phyloP scores from a whole-genome alignment of 2,113 vertebrate species.

The Hippocampus guttulatus region DNA sequence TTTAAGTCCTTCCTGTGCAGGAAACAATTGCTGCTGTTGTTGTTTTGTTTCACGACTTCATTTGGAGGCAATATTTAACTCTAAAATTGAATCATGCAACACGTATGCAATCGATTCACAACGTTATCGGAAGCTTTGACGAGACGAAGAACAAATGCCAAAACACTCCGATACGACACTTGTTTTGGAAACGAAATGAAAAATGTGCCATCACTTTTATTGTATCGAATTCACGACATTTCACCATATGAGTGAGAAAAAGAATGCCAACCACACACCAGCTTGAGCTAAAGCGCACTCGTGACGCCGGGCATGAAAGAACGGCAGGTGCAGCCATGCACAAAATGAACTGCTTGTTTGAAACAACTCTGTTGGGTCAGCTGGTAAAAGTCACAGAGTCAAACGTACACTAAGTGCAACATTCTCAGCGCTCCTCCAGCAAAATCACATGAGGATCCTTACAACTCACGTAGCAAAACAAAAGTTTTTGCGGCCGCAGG shows the following conservation, averaged over 20 bases:
- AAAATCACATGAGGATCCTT: too few species aligned
- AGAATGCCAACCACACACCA: background rate
- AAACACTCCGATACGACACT: background rate
- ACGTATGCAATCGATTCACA: background rate
- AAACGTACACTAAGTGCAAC: conserved; percentile 10
- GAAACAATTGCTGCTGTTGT: background rate
- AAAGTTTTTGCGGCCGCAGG: background rate
- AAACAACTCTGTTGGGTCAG: conserved; percentile 47
- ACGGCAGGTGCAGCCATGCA: conserved; percentile 58
- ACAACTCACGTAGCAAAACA: background rate
- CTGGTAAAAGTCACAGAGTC: conserved; percentile 42
- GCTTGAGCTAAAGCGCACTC: conserved; percentile 2
- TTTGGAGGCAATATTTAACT: background rate
- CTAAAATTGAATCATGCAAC: background rate
- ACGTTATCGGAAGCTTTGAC: background rate
- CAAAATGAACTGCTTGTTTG: conserved; percentile 66
- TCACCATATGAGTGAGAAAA: background rate
- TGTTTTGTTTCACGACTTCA: background rate
- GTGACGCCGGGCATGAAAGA: conserved; percentile 39
- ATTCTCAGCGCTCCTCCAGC: conserved; percentile 22
- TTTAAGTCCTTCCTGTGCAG: background rate
- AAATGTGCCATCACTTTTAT: background rate
- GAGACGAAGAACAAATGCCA: background rate
- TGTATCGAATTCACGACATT: background rate
- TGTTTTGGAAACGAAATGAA: background rate